Evolutionary conservation across 2,113 vertebrate species (phyloP).

Genomic region (Etia nguti): DNA sequence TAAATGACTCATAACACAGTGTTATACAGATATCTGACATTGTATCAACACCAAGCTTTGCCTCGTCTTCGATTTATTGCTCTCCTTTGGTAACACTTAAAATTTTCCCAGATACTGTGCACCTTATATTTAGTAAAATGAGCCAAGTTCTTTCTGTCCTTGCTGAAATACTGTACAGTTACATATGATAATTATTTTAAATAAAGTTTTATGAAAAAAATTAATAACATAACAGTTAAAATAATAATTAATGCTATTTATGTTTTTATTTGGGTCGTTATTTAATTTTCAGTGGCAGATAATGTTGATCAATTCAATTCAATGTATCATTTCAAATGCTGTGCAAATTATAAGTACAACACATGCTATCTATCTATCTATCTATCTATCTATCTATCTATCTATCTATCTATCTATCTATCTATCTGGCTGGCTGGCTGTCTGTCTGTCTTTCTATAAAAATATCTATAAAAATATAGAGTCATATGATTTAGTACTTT

Average conservation of each 20-base stretch:
- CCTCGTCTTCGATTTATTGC: slow-evolving; percentile 16
- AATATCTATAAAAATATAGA: not conserved
- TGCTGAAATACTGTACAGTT: not conserved
- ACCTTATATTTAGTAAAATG: not conserved
- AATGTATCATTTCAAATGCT: not conserved
- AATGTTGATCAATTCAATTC: too few relatives aligned
- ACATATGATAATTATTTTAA: not conserved
- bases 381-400: too few relatives aligned
- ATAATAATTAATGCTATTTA: not conserved
- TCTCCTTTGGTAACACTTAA: not conserved
- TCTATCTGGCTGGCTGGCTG: not conserved
- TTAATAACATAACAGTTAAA: not conserved
- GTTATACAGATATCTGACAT: slow-evolving; percentile 9
- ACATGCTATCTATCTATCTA: not conserved
- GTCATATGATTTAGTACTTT: not conserved
- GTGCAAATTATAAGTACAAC: not conserved
- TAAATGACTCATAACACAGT: slow-evolving; percentile 28
- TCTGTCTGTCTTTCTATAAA: not conserved
- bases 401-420: too few relatives aligned
- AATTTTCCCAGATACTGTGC: not conserved
- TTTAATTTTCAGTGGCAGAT: not conserved
- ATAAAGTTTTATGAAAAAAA: not conserved
- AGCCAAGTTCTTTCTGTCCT: not conserved
- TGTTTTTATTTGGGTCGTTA: not conserved
- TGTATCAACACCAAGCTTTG: not conserved